Conservation (phyloP, 2,797 vertebrate species). For the Enoplosus armatus region DNA sequence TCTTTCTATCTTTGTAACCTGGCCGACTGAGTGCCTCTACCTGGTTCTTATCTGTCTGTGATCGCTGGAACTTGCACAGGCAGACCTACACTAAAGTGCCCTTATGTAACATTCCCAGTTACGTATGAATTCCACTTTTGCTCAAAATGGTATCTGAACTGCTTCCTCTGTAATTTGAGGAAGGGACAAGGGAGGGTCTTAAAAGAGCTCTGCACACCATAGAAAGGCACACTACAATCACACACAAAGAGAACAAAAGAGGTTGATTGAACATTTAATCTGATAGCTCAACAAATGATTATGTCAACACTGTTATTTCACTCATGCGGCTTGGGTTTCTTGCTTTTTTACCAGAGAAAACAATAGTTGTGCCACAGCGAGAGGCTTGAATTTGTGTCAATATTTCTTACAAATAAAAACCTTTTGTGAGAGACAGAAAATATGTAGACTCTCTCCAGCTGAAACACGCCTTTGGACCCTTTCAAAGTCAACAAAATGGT, state of each 20-base stretch:
- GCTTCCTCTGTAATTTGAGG: constrained; percentile 52
- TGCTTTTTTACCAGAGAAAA: not conserved
- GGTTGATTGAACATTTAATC: not conserved
- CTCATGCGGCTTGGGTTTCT: not conserved
- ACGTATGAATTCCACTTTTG: constrained; percentile 59
- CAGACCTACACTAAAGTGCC: constrained; percentile 53
- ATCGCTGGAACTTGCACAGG: constrained; percentile 37
- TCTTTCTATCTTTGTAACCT: constrained; percentile 51
- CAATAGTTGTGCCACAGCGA: not conserved
- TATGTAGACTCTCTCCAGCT: not conserved
- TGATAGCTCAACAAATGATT: not conserved
- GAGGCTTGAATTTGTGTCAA: not conserved
- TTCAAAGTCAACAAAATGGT: constrained; percentile 22
- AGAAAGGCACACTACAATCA: not conserved
- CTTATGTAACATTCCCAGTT: constrained; percentile 74
- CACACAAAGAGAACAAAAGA: not conserved
- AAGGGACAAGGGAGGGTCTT: constrained; percentile 56
- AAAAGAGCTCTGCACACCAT: constrained; percentile 17
- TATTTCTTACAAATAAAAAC: not conserved
- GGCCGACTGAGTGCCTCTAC: constrained; percentile 57
- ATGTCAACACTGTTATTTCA: not conserved
- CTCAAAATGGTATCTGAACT: constrained; percentile 44
- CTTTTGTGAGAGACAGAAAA: not conserved
- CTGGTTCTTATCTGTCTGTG: constrained; percentile 39
- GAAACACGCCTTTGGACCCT: constrained; percentile 57